Percentiles rank a stretch among this genome's conserved stretches.
phyloP scores from a whole-genome alignment of 1,140 invertebrate species.

The Tetramorium alpestre region DNA sequence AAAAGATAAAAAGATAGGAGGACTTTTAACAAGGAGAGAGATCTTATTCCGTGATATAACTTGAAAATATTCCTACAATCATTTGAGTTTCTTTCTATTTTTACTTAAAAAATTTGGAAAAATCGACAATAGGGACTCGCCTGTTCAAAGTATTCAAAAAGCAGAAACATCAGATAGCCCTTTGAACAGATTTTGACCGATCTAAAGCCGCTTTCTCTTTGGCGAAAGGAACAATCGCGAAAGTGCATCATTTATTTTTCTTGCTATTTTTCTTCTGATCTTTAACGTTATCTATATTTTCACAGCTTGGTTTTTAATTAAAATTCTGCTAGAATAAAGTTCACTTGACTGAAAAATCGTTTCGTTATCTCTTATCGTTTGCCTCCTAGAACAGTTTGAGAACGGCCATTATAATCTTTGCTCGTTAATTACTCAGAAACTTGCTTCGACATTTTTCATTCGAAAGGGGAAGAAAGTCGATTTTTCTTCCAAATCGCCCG shows the following conservation, averaged over 20 bases:
- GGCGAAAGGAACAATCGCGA: neutral
- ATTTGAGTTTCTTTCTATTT: neutral
- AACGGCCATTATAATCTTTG: neutral
- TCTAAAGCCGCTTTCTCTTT: neutral
- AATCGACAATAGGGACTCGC: neutral
- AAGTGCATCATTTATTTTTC: neutral
- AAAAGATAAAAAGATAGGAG: neutral
- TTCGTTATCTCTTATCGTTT: neutral
- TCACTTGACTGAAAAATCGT: neutral
- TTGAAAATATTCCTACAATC: slow-evolving; percentile 55
- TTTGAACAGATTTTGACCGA: neutral
- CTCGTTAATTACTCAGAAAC: slow-evolving; percentile 32
- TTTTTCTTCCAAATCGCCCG: neutral
- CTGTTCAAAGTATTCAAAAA: neutral
- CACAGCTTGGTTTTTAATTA: neutral
- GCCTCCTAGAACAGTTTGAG: neutral
- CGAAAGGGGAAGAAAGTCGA: neutral
- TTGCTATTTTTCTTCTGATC: neutral
- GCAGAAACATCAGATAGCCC: neutral
- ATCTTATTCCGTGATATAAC: slow-evolving; percentile 32
- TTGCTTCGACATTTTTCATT: neutral
- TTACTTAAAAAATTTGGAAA: neutral
- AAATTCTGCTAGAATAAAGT: neutral
- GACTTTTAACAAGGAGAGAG: neutral
- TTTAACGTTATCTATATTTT: neutral